Base-by-base conservation (phyloP, 2,888 invertebrate genomes). In the Spodoptera picta region DNA sequence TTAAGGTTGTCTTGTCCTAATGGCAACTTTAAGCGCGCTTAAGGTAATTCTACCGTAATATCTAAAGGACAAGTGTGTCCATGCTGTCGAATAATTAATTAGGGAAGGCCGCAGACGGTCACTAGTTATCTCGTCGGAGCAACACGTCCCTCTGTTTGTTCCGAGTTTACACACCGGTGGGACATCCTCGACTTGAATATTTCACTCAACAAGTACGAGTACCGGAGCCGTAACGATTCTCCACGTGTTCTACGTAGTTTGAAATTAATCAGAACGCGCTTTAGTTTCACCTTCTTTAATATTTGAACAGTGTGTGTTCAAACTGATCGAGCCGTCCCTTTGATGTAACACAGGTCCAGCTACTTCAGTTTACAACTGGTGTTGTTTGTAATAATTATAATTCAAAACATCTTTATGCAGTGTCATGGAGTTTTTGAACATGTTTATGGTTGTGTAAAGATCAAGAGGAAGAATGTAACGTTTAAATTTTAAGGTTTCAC, bases 121-220 rank as follows among this genome's bases (percentile, higher is more conserved):
- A 78, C 56, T 78, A 72, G 76, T 75, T 76, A 76, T 75, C 76
- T 78, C 54, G 53, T 58, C 12, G 60, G 61, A 60, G 64, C 67
- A 74, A 79, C 77, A 69, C 69, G 72, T 70, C 54, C 73, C 61
- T 48, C 31, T 62, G 66, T 69, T 69, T 67, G 75, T 72, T 49
- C 64, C 54, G 63, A 71, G 80, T 74, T 82, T 64, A 70, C 63
- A 50, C 66, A 72, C 75, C 64, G 65, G 53, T 54, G 73, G 75
- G 73, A 70, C 54, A 62, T 58, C 66, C 79, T 69, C 56, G 76
- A 72, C 77, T 69, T 81, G 75, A 82, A 81, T 81, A 81, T 82
- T 81, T 82, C 79, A 80, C 69, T 75, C 73, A 75, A 75, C 75
- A 79, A 77, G 73, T 73, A 68, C 69, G 42, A 36, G 36, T 36